A percentile compares a stretch with the other conserved stretches of the same genome.
Evolutionary conservation across 2,797 vertebrate species (phyloP).

Genomic region (Karalla daura): DNA sequence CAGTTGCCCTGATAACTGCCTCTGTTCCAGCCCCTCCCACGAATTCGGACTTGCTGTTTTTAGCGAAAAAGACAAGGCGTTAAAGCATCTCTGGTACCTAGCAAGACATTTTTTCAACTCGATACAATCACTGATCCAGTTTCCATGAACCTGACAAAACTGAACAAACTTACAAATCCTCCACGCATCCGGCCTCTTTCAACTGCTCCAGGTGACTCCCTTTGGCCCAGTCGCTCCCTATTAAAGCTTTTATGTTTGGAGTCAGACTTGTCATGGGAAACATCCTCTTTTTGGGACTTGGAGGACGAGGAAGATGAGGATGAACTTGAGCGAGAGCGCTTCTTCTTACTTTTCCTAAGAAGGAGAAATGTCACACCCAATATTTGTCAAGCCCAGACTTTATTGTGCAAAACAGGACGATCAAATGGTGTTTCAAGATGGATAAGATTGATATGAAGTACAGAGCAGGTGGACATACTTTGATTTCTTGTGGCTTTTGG

Average conservation of each 20-base stretch:
- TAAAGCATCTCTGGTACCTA: neutral
- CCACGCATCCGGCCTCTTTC: conserved; percentile 86
- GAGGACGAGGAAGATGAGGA: conserved; percentile 92
- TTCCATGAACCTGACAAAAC: neutral
- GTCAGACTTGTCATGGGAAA: conserved; percentile 82
- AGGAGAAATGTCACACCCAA: conserved; percentile 30
- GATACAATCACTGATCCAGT: too few relatives aligned
- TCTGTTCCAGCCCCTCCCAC: conserved; percentile 93
- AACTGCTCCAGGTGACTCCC: conserved; percentile 82
- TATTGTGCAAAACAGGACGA: neutral
- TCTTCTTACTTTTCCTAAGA: conserved; percentile 91
- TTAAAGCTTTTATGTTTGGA: conserved; percentile 87
- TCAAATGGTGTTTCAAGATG: too few relatives aligned
- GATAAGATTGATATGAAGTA: too few relatives aligned
- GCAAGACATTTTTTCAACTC: too few relatives aligned
- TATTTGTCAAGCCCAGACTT: conserved; percentile 14
- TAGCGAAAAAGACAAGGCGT: neutral
- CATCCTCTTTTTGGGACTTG: conserved; percentile 81
- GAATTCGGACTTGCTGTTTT: conserved; percentile 89
- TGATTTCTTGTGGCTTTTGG: conserved; percentile 89
- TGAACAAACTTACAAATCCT: conserved; percentile 89
- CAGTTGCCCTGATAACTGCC: conserved; percentile 87
- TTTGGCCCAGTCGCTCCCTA: conserved; percentile 84
- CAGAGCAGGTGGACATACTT: conserved; percentile 77
- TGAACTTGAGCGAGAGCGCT: conserved; percentile 90